Evolutionary conservation across 2,113 vertebrate species (phyloP).

Genomic region (Dicerorhinus sumatrensis): DNA sequence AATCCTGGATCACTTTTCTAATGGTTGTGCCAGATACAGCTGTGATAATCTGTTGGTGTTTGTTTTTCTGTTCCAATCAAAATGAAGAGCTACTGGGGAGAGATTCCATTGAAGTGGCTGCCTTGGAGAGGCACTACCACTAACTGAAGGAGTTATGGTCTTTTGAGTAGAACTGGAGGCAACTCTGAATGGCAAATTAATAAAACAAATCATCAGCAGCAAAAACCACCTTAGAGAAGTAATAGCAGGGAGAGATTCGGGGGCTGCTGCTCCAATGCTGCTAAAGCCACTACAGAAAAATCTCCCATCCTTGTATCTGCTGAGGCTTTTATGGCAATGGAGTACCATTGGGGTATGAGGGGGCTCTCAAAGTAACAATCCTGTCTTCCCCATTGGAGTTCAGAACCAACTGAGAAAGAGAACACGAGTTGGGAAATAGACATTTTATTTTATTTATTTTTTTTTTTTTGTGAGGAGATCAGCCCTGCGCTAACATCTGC

Average conservation of each 20-base stretch:
- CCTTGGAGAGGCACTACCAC: not conserved
- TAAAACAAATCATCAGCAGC: not conserved
- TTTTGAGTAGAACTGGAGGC: slow-evolving; percentile 17
- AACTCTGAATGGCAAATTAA: not conserved
- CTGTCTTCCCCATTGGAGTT: not conserved
- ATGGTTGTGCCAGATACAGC: not conserved
- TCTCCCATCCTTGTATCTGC: not conserved
- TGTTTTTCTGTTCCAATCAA: slow-evolving; percentile 53
- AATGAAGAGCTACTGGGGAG: slow-evolving; percentile 52
- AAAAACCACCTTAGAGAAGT: not conserved
- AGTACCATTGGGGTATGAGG: not conserved
- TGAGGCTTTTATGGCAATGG: not conserved
- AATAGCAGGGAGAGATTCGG: not conserved
- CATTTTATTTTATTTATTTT: not conserved
- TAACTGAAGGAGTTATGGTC: slow-evolving; percentile 16
- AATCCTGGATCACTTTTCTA: not conserved
- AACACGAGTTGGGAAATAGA: not conserved
- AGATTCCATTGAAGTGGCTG: slow-evolving; percentile 9
- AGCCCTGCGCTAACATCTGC: too few species aligned
- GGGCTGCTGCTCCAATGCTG: not conserved
- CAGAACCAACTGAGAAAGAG: not conserved
- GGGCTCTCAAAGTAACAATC: not conserved
- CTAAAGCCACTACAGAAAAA: not conserved
- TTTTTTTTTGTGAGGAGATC: too few species aligned
- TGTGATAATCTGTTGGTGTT: not conserved